Evolutionary conservation across 2,797 vertebrate genomes (phyloP).

Genomic region (Enteromius thamalakanensis): DNA sequence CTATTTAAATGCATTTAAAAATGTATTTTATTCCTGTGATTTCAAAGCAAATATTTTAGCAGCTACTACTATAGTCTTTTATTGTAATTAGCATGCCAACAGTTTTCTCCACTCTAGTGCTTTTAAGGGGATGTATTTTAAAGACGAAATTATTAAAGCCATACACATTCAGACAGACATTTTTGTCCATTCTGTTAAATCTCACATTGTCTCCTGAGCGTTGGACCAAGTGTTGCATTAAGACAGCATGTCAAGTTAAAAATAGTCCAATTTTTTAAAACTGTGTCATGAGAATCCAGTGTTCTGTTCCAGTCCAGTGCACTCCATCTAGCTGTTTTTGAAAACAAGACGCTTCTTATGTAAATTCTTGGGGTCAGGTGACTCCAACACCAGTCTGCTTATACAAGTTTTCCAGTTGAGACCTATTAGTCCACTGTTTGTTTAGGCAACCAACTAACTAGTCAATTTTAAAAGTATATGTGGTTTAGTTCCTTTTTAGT

Average conservation of each 20-base stretch:
- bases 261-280: background rate
- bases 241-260: background rate
- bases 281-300: background rate
- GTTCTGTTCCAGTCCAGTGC: background rate
- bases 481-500: background rate
- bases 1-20: background rate
- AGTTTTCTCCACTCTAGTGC: background rate
- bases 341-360: background rate
- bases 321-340: background rate
- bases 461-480: background rate
- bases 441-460: background rate
- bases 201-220: background rate
- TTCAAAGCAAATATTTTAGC: background rate
- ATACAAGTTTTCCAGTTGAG: background rate
- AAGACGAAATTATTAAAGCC: background rate
- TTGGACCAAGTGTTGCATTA: background rate
- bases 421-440: background rate
- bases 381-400: background rate
- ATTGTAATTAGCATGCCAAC: background rate
- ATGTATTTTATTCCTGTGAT: background rate
- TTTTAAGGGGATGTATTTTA: too few relatives aligned
- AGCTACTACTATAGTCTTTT: background rate
- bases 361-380: background rate
- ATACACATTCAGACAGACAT: constrained; percentile 12
- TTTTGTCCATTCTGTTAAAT: background rate